Conservation (phyloP, 1,140 invertebrate species). For the Rhopalosiphum padi region DNA sequence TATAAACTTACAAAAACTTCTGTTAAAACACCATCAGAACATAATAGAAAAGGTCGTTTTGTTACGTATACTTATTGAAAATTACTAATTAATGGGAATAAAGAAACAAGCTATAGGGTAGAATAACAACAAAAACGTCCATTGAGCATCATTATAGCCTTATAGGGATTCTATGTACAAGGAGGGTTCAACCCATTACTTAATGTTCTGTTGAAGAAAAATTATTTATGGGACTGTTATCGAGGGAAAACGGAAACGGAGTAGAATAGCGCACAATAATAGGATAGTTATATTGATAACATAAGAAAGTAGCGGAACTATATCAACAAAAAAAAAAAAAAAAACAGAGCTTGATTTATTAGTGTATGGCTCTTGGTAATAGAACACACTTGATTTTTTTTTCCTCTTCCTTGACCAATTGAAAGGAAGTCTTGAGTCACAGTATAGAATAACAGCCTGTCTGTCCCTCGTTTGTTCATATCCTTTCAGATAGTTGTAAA, state of each 20-base stretch:
- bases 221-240: constrained; percentile 37
- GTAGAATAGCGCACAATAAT: not conserved
- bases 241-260: constrained; percentile 31
- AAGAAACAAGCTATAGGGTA: not conserved
- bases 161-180: not conserved
- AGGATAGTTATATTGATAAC: constrained; percentile 30
- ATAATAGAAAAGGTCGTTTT: not conserved
- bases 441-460: constrained; percentile 10
- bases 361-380: not conserved
- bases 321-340: constrained; percentile 26
- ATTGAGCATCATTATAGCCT: not conserved
- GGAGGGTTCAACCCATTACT: constrained; percentile 48
- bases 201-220: constrained; percentile 42
- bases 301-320: constrained; percentile 34
- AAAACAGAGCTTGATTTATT: constrained; percentile 37
- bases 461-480: constrained; percentile 33
- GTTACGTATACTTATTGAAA: constrained; percentile 36
- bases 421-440: constrained; percentile 42
- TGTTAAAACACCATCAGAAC: not conserved
- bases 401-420: constrained; percentile 35
- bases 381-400: constrained; percentile 47
- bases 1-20: not conserved
- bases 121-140: not conserved
- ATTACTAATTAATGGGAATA: constrained; percentile 39
- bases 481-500: constrained; percentile 23